Base-by-base conservation (phyloP, 1,140 invertebrate genomes). In the Pollicipes pollicipes region DNA sequence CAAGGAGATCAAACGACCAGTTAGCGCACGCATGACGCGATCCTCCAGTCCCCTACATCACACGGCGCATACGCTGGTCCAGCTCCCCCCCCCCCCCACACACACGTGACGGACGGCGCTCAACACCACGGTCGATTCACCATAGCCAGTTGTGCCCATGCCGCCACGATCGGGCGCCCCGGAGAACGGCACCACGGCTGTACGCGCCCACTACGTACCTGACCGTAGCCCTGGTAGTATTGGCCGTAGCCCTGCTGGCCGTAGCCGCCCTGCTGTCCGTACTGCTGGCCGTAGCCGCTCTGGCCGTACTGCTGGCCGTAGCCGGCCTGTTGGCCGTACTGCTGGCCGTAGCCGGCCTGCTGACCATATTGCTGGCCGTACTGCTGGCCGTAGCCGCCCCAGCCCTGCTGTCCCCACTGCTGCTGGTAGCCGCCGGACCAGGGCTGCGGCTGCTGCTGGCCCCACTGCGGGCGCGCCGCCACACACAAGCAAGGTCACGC, bases 361-460 rank as follows among this genome's bases (percentile, higher is more conserved):
- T 30, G 28, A 27, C 37, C 32, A 63, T 68, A 68, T 26, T 16
- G 16, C 70, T 21, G 17, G 8, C 6, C 30, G 26, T 68, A 68
- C 64, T 68, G 70, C n/a, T 71, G 70, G 29, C 66, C 30, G 63
- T 70, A 70, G 3, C 70, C 29, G 30, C 70, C 32, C 58, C 67
- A 70, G 31, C 69, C 27, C 69, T 16, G 16, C 70, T 21, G 17
- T 6, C 6, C 30, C 13, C 63, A 68, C 64, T 68, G 70, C n/a
- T 71, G 70, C 17, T 30, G 26, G 63, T 70, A 70, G 3, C 70
- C 58, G 27, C 72, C 69, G 31, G 70, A 72, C 37, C 70, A 72
- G 16, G 30, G 58, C 28, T 70, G 70, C 45, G 37, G 70, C 69
- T 70, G 69, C 28, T 72, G 72, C 32, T 72, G 72, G 68, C 67